Conservation (phyloP, 2,888 invertebrate species). For the Brachyptera risi region DNA sequence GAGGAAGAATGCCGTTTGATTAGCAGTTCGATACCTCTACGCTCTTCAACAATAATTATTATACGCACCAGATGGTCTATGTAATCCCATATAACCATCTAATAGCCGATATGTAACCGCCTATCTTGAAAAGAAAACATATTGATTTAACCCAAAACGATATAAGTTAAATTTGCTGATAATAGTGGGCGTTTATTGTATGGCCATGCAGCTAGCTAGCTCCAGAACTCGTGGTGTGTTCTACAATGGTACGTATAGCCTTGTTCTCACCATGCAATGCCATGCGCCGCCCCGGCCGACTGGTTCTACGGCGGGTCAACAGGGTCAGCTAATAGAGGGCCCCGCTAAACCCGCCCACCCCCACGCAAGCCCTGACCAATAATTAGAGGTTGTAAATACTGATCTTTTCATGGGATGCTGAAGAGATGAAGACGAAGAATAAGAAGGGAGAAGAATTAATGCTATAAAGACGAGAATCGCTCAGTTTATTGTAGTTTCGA, state of each 20-base stretch:
- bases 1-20: too few species aligned
- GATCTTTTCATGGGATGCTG: conserved; percentile 7
- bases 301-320: conserved; percentile 14
- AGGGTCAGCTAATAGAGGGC: conserved; percentile 26
- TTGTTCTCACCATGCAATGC: background rate
- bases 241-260: too few species aligned
- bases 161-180: background rate
- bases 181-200: conserved; percentile 13
- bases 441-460: conserved; percentile 6
- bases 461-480: conserved; percentile 20
- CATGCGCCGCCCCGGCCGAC: background rate
- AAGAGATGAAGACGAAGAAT: too few species aligned
- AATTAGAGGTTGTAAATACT: conserved; percentile 27
- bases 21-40: too few species aligned
- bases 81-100: too few species aligned
- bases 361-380: conserved; percentile 25
- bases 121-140: background rate
- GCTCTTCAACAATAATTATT: too few species aligned
- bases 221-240: too few species aligned
- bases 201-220: background rate
- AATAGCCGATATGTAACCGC: too few species aligned
- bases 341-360: conserved; percentile 28
- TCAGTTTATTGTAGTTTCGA: conserved; percentile 14
- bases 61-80: too few species aligned
- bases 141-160: conserved; percentile 7